Base-by-base conservation (phyloP, 1,140 invertebrate genomes). In the Drosophila trapezifrons region DNA sequence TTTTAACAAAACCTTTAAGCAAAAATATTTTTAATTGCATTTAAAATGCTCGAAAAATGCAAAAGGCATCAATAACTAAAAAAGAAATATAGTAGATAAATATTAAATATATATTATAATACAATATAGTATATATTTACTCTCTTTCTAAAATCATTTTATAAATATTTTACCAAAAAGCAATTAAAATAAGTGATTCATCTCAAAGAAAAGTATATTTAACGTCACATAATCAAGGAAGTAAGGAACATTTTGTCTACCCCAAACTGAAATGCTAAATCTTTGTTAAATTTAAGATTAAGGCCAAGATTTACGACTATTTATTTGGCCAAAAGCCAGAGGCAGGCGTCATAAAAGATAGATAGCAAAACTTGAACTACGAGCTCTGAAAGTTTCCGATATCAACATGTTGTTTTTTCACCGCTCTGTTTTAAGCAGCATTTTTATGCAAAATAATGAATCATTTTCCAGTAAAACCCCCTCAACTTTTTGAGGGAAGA, bases 351-450 rank as follows among this genome's bases (percentile, higher is more conserved):
- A 52, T 58, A 27, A 63, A 63, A 42, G 7, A 20, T 5, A 27
- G 51, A 56, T 62, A 56, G 40, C 51, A 56, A 62, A 56, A 57
- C 52, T 56, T 27, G 51, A 58, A 58, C 51, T 38, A 29, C 17
- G 4, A 15, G 17, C 32, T 25, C 13, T 15, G 2, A 60, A n/a
- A 12, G n/a, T 38, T 18, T 27, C 15, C 22, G 8, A 17, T 29
- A n/a, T 29, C 37, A 63, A 63, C 35, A 18, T 13, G 35, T 57
- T 56, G 9, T 27, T 42, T 63, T 40, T 58, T 40, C 20, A n/a
- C 17, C 2, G 8, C 10, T 27, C 22, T 12, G 22, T 29, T 62
- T 63, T 29, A 38, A 29, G 8, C 54, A 29, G 38, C 17, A 18
- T 32, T 32, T 62, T 42, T 29, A 60, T 42, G 37, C 27, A 42